Base-by-base conservation (phyloP, 2,888 invertebrate genomes). In the Tipula confusa region DNA sequence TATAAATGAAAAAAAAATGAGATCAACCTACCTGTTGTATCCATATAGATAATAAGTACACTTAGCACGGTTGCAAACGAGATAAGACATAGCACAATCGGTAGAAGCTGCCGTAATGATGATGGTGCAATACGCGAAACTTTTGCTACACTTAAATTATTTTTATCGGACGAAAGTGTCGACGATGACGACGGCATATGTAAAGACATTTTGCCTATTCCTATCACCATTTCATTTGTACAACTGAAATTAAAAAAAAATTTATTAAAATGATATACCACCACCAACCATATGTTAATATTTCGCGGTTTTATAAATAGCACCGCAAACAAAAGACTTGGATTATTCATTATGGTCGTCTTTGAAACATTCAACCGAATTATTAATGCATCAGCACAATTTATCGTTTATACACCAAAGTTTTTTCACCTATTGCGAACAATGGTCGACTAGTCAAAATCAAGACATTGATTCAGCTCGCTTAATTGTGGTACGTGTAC, bases 1-100 rank as follows among this genome's bases (percentile, higher is more conserved):
- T 7, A 29, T n/a, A 6, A 81, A n/a, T n/a, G n/a, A n/a, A n/a
- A n/a, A n/a, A n/a, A n/a, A n/a, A n/a, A n/a, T n/a, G n/a, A 81
- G 24, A 9, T 36, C 24, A 24, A 33, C 85, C 91, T 89, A 95
- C 95, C 95, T 90, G 93, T 94, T 86, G 94, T 94, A 88, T 95
- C 94, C 93, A 95, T 95, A 89, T 95, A 95, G 86, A 95, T 92
- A 80, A 95, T 92, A 85, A 95, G 91, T 87, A 94, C 91, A 11
- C 94, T 94, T 93, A 95, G 94, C 33, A 95, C 95, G 33, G 94
- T 94, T 84, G 95, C 94, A 90, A 95, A 95, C 9, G 95, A 95
- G 85, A 95, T 90, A 85, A 95, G 91, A 90, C 95, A 95, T 85
- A 94, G 90, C 82, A 93, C 92, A 36, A 94, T 92, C 0, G 95